These are phyloP conservation scores for Drosophila melanogaster DNA, from an alignment of 1,140 invertebrate species.

Conservation along the genomic window Release_6_plus_ISO1_MT NC_004354.4:22767501-22768000, in stretches of 20 bases:
- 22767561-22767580: too few relatives aligned
- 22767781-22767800: constrained; percentile 78
- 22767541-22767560: too few relatives aligned
- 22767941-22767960: constrained; percentile 52
- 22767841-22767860: constrained; percentile 36
- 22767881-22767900: constrained; percentile 5
- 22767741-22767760: constrained; percentile 9
- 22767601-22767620: constrained; percentile 4
- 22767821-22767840: constrained; percentile 82
- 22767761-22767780: constrained; percentile 58
- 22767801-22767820: constrained; percentile 83
- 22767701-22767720: constrained; percentile 83
- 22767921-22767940: constrained; percentile 65
- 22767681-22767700: constrained; percentile 77
- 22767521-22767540: too few relatives aligned
- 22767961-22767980: constrained; percentile 35
- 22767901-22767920: constrained; percentile 62
- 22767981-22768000: constrained; percentile 24
- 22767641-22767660: constrained; percentile 7
- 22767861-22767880: constrained; percentile 54
- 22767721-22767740: constrained; percentile 58
- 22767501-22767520: too few relatives aligned
- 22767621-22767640: constrained; percentile 3
- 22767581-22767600: too few relatives aligned
- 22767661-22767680: constrained; percentile 60